These are phyloP conservation scores for Cathartes aura DNA, from an alignment of 2,113 vertebrate species.

Conservation along the genomic window DNA sequence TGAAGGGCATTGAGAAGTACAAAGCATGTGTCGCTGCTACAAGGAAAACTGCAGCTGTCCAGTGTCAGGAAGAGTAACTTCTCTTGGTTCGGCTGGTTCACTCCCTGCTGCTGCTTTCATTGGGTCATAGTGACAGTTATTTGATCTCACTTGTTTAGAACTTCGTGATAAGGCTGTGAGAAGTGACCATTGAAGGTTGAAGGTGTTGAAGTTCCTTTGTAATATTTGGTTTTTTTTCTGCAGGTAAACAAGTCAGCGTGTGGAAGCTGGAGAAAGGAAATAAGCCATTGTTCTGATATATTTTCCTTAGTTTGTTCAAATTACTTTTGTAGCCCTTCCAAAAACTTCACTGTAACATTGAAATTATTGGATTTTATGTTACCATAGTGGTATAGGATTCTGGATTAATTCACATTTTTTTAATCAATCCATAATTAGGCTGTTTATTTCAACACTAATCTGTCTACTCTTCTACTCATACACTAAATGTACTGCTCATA, in stretches of 20 bases:
- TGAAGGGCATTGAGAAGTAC: not conserved
- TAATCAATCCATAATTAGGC: not conserved
- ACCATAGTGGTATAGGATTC: not conserved
- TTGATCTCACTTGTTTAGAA: not conserved
- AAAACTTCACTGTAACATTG: not conserved
- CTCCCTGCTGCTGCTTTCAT: not conserved
- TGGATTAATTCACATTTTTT: not conserved
- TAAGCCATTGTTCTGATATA: not conserved
- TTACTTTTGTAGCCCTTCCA: not conserved
- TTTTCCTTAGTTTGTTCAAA: not conserved
- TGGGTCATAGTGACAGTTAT: not conserved
- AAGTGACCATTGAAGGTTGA: not conserved
- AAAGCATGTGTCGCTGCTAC: rapidly evolving
- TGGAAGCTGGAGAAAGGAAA: not conserved
- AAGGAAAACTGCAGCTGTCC: not conserved
- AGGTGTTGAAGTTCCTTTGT: not conserved
- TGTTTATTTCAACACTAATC: not conserved
- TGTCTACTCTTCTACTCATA: not conserved
- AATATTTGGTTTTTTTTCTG: not conserved
- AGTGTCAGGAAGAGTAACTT: not conserved
- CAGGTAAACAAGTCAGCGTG: not conserved
- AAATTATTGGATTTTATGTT: not conserved
- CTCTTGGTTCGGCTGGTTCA: not conserved
- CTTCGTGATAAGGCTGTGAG: not conserved
- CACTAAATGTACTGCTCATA: not conserved